These are phyloP conservation scores for Pachliopta kotzebuea DNA, from an alignment of 2,888 invertebrate genomes.

Conservation along the genomic window DNA sequence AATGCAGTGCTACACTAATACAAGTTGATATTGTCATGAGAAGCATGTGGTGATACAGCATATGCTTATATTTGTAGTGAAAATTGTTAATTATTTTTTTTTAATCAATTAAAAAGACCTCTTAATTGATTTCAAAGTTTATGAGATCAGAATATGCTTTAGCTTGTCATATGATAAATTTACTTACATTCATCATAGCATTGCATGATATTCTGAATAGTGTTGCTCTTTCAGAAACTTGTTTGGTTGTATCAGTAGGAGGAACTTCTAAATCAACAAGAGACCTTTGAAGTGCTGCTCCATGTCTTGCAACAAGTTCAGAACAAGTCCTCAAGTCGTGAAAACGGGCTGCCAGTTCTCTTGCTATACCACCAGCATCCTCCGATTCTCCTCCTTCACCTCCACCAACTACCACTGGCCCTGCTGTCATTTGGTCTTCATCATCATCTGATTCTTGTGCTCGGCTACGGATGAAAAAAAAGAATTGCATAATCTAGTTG, in stretches of 20 bases:
- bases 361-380: constrained; percentile 82
- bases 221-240: constrained; percentile 95
- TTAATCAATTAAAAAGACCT: too few species aligned
- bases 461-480: constrained; percentile 60
- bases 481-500: background rate
- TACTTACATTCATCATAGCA: constrained; percentile 94
- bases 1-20: too few species aligned
- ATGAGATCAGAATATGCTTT: background rate
- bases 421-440: constrained; percentile 82
- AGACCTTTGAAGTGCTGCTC: constrained; percentile 89
- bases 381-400: constrained; percentile 79
- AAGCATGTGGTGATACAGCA: too few species aligned
- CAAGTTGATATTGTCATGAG: too few species aligned
- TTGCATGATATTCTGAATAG: constrained; percentile 97
- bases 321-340: constrained; percentile 96
- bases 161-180: constrained; percentile 1
- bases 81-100: too few species aligned
- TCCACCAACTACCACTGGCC: constrained; percentile 66
- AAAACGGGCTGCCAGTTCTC: constrained; percentile 85
- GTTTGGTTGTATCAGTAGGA: constrained; percentile 89
- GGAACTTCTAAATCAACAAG: constrained; percentile 88
- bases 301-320: constrained; percentile 94
- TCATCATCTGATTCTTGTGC: constrained; percentile 88
- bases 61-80: too few species aligned
- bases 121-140: too few species aligned